Evolutionary conservation across 2,113 vertebrate genomes (phyloP).

Genomic region (Ia io): DNA sequence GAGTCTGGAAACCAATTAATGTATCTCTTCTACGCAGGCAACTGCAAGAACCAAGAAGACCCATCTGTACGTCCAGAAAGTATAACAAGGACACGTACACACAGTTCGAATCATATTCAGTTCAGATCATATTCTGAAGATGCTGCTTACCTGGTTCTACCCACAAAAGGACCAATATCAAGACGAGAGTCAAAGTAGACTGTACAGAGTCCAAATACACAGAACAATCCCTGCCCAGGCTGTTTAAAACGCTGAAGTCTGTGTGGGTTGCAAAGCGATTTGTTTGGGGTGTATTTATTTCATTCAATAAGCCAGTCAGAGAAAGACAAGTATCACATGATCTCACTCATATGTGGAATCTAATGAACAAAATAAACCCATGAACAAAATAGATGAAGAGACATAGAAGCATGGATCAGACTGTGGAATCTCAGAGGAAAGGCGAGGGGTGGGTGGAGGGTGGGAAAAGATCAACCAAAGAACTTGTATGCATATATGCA

Average conservation of each 20-base stretch:
- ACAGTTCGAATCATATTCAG: neutral
- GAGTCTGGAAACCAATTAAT: neutral
- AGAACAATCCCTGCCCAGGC: neutral
- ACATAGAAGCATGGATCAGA: no score
- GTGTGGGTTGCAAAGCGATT: neutral
- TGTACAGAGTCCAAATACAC: neutral
- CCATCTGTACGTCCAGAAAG: neutral
- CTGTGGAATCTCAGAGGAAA: no score
- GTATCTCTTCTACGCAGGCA: neutral
- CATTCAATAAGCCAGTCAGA: neutral
- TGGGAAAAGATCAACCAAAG: no score
- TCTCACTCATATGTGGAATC: no score
- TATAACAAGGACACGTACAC: neutral
- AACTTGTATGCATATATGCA: no score
- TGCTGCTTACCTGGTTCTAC: neutral
- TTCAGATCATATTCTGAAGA: neutral
- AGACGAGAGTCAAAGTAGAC: neutral
- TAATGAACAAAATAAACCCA: no score
- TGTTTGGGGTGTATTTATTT: neutral
- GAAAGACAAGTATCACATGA: no score
- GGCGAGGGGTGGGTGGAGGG: no score
- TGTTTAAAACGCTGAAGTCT: neutral
- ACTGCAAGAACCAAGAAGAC: neutral
- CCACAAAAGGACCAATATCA: neutral
- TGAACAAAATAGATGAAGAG: no score